A percentile compares a stretch with the other conserved stretches of the same genome.
phyloP scores from a whole-genome alignment of 1,140 invertebrate genomes.

The Atopsyche davidsoni region DNA sequence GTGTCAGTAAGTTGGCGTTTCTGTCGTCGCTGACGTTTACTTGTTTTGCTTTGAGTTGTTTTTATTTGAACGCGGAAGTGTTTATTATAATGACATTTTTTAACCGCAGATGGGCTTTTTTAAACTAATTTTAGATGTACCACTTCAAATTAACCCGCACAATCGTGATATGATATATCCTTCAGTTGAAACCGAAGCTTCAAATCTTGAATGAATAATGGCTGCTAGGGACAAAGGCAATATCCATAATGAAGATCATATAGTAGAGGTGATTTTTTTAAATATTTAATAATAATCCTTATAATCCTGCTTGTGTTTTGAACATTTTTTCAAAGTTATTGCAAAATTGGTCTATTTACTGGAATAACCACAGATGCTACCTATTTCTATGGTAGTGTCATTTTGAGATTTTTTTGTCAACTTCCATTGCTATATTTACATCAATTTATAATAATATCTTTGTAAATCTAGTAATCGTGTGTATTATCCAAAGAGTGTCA shows the following conservation, averaged over 20 bases:
- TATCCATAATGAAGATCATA: conserved; percentile 48
- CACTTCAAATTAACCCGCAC: neutral
- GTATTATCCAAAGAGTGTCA: too few species aligned
- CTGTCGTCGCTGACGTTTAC: conserved; percentile 17
- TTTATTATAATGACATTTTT: neutral
- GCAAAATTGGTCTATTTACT: too few species aligned
- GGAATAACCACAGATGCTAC: too few species aligned
- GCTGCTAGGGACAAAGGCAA: conserved; percentile 42
- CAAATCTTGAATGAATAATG: neutral
- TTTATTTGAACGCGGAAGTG: conserved; percentile 13
- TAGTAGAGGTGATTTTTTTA: conserved; percentile 40
- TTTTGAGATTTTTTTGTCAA: too few species aligned
- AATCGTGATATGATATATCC: neutral
- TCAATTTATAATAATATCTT: too few species aligned
- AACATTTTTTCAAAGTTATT: too few species aligned
- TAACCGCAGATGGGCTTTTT: neutral
- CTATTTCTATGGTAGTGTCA: too few species aligned
- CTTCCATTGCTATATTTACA: too few species aligned
- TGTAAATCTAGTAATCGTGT: too few species aligned
- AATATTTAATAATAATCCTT: too few species aligned
- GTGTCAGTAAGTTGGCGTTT: neutral
- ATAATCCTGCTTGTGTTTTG: too few species aligned
- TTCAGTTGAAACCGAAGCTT: neutral
- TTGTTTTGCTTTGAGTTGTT: conserved; percentile 19
- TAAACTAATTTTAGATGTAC: neutral